phyloP scores from a whole-genome alignment of 2,113 vertebrate genomes.

The Trematocara nigrifrons region DNA sequence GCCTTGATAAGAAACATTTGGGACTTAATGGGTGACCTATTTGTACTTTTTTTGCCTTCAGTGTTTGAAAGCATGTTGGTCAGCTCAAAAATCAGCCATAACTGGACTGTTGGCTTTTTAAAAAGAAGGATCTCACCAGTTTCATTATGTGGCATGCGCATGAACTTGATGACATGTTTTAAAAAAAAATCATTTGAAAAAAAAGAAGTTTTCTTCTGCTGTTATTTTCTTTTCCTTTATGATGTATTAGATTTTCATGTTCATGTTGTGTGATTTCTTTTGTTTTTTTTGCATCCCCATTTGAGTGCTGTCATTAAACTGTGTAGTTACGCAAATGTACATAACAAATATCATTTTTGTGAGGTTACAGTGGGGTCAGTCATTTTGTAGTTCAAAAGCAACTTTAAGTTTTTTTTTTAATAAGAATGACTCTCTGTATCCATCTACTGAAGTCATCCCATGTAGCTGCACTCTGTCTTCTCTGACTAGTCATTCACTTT shows the following conservation, averaged over 20 bases:
- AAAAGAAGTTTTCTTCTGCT: conserved; percentile 62
- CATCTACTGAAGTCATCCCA: conserved; percentile 46
- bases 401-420: background rate
- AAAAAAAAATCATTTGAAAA: conserved; percentile 21
- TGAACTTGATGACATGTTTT: conserved; percentile 72
- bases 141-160: conserved; percentile 73
- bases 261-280: conserved; percentile 56
- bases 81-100: conserved; percentile 58
- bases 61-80: conserved; percentile 71
- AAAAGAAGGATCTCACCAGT: conserved; percentile 73
- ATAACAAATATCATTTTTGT: conserved; percentile 67
- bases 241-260: conserved; percentile 54
- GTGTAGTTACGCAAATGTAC: conserved; percentile 73
- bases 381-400: conserved; percentile 48
- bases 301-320: conserved; percentile 61
- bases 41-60: conserved; percentile 57
- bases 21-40: background rate
- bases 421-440: conserved; percentile 50
- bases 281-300: conserved; percentile 55
- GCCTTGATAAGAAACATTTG: conserved; percentile 21
- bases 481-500: conserved; percentile 25
- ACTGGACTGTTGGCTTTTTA: conserved; percentile 47
- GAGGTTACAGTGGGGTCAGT: conserved; percentile 33
- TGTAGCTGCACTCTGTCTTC: conserved; percentile 29
- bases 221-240: conserved; percentile 38